Base-by-base conservation (phyloP, 2,888 invertebrate genomes). In the Antheraea assamensis region DNA sequence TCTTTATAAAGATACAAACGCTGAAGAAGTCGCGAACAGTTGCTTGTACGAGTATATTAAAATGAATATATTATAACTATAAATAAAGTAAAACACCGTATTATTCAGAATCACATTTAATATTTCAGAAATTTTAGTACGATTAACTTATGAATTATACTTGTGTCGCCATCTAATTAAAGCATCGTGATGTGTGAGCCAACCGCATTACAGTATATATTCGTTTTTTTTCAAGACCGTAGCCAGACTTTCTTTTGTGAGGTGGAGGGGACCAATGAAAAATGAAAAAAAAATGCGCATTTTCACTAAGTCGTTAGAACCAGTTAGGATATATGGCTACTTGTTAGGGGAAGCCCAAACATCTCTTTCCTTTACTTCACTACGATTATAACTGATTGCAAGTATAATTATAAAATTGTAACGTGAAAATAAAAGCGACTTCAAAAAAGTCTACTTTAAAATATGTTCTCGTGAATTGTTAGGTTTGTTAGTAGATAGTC, bases 141-240 rank as follows among this genome's bases (percentile, higher is more conserved):
- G 8, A n/a, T 21, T n/a, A n/a, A 58, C n/a, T n/a, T 58, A 24
- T 58, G 2, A n/a, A n/a, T 58, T 58, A 2, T n/a, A n/a, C 5
- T 58, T 58, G 58, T 3, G 58, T 58, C n/a, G 21, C n/a, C n/a
- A 58, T 4, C 58, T 58, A n/a, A 42, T 42, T 42, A 42, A 42
- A 42, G 42, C 8, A 42, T 42, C 8, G 10, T 8, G 58, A 4
- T 58, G 21, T 58, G 21, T 58, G 3, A n/a, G 58, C n/a, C 7
- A 58, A 21, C 58, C 58, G 58, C 58, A 58, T 58, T 58, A 58
- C 58, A 58, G 58, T 24, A 58, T n/a, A 58, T 58, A 58, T 8
- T 5, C 58, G 21, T 58, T 58, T 1, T 42, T 42, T 58, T 4
- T n/a, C 58, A 4, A n/a, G 5, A 1, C n/a, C 58, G n/a, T 58